Evolutionary conservation across 2,888 invertebrate genomes (phyloP).

Genomic region (Nymphalis c-album): DNA sequence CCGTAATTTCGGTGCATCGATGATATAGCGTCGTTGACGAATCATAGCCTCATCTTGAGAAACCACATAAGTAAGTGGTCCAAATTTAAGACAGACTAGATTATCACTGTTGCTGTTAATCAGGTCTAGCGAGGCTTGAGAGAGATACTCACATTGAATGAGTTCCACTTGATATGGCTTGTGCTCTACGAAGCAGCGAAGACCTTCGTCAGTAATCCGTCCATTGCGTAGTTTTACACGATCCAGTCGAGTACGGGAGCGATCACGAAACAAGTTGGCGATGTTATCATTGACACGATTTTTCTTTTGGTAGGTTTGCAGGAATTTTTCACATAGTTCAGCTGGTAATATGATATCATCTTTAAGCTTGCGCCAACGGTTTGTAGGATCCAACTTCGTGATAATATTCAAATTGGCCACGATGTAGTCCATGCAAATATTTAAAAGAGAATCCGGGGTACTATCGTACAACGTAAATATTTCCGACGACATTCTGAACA

Average conservation of each 20-base stretch:
- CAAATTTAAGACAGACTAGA: slow-evolving; percentile 86
- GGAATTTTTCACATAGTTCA: slow-evolving; percentile 86
- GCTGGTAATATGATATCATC: slow-evolving; percentile 85
- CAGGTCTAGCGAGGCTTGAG: slow-evolving; percentile 82
- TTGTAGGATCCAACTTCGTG: slow-evolving; percentile 71
- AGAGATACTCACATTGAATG: slow-evolving; percentile 86
- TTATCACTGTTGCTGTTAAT: slow-evolving; percentile 86
- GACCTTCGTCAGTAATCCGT: slow-evolving; percentile 85
- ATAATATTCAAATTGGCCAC: slow-evolving; percentile 84
- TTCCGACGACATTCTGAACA: slow-evolving; percentile 56
- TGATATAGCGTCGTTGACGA: slow-evolving; percentile 74
- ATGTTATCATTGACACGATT: slow-evolving; percentile 84
- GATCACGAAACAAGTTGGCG: slow-evolving; percentile 86
- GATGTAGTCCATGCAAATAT: slow-evolving; percentile 84
- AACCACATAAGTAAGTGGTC: slow-evolving; percentile 84
- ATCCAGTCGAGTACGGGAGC: slow-evolving; percentile 87
- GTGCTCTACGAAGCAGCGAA: slow-evolving; percentile 87
- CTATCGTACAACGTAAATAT: slow-evolving; percentile 58
- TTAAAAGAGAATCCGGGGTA: slow-evolving; percentile 83
- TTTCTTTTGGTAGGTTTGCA: slow-evolving; percentile 80
- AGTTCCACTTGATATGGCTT: slow-evolving; percentile 88
- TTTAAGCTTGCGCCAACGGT: slow-evolving; percentile 75
- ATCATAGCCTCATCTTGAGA: slow-evolving; percentile 72
- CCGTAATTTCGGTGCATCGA: slow-evolving; percentile 82
- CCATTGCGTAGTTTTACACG: slow-evolving; percentile 86